phyloP scores from a whole-genome alignment of 2,797 vertebrate species.

The Peromyscus aztecus region DNA sequence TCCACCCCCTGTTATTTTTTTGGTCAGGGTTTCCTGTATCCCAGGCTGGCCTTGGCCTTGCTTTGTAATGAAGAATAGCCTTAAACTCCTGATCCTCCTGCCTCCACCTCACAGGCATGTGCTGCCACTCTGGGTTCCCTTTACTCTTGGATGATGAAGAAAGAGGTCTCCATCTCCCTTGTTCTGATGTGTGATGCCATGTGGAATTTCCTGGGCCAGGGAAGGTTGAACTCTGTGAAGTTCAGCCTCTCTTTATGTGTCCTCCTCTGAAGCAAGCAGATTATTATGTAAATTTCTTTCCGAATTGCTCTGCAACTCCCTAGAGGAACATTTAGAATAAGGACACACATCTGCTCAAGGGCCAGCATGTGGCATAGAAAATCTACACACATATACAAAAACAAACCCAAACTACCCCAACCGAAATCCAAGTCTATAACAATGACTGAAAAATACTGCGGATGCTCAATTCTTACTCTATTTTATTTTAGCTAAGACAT shows the following conservation, averaged over 20 bases:
- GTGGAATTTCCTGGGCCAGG: background rate
- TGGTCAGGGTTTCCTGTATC: background rate
- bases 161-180: background rate
- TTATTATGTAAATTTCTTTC: background rate
- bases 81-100: background rate
- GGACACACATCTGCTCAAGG: background rate
- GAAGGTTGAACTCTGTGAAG: background rate
- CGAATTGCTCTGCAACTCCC: background rate
- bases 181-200: background rate
- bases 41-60: background rate
- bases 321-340: background rate
- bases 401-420: background rate
- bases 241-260: background rate
- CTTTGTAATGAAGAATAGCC: background rate
- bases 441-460: conserved; percentile 30
- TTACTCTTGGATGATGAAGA: background rate
- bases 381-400: background rate
- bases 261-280: background rate
- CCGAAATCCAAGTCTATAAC: conserved; percentile 7
- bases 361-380: background rate
- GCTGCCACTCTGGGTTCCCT: background rate
- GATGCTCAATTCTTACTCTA: conserved; percentile 36
- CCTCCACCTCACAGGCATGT: background rate
- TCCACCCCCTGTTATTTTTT: background rate
- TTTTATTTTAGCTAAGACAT: background rate